Base-by-base conservation (phyloP, 2,113 vertebrate species). In the Pygoscelis adeliae region DNA sequence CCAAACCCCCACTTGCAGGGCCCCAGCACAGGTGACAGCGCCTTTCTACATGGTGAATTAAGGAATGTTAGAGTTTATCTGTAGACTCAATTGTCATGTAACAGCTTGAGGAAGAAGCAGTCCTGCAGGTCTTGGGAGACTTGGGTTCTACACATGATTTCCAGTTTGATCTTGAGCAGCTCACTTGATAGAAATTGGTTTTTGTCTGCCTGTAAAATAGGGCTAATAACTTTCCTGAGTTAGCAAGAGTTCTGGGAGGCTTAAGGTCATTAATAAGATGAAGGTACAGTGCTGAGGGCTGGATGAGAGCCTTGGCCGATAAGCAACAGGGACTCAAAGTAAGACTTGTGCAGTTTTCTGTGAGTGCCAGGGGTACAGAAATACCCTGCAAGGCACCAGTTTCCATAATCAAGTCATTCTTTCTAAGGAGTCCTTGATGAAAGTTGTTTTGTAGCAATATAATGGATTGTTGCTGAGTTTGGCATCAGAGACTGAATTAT, bases 401-500 rank as follows among this genome's bases (percentile, higher is more conserved):
- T 89, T 50, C 71, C 32, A 5, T 77, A 62, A 69, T 70, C 18
- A 87, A n/a, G 49, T 56, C 0, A 0, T 87, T 87, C 52, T 76
- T 78, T 89, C 50, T 71, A 59, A 42, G 47, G 87, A 84, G 23
- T 93, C 62, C 36, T 80, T 91, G 56, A 7, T 89, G 8, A 25
- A 36, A 66, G 44, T 85, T 93, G 32, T 85, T 94, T 59, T 52
- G 20, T 79, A 76, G 87, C 27, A 38, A 5, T 66, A n/a, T 63
- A 77, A 89, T 66, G 62, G 46, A 80, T 87, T 85, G 59, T 78
- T 93, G 70, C 74, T 93, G 94, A 67, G 77, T 95, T 97, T 95
- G 70, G 83, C 62, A 63, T 69, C 47, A 77, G 73, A 56, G 62
- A 70, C 70, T 85, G 27, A 82, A 70, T 71, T 59, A 40, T 22